phyloP scores from a whole-genome alignment of 2,113 vertebrate genomes.

The Pomatorhinus ruficollis region DNA sequence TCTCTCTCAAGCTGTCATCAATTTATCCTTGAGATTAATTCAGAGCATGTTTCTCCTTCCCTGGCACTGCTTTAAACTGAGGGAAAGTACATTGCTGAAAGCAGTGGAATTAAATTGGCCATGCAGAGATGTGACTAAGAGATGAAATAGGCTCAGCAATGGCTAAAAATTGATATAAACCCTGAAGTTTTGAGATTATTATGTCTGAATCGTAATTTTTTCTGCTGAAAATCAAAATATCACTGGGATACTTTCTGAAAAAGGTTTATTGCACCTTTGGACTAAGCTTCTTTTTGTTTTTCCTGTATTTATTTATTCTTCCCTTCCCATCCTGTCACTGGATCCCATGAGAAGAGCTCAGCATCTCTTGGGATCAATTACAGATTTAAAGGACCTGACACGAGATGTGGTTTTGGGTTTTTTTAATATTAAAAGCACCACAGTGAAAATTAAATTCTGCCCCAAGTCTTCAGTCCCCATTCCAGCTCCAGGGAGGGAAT shows the following conservation, averaged over 20 bases:
- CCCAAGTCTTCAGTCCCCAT: accelerated
- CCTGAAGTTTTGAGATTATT: neutral
- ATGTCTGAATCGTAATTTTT: neutral
- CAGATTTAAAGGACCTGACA: neutral
- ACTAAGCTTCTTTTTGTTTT: neutral
- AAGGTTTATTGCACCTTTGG: neutral
- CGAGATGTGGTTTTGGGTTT: neutral
- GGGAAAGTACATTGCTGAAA: neutral
- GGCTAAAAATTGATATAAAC: neutral
- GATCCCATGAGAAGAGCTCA: neutral
- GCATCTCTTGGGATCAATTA: neutral
- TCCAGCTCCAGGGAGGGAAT: neutral
- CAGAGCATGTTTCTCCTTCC: neutral
- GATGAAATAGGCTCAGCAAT: neutral
- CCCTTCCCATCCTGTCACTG: neutral
- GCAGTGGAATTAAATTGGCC: neutral
- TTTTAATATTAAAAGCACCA: neutral
- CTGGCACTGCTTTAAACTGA: neutral
- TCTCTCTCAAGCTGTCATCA: neutral
- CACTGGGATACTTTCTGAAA: neutral
- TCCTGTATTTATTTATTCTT: neutral
- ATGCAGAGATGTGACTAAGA: neutral
- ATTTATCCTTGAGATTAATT: neutral
- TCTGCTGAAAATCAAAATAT: neutral
- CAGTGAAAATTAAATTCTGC: neutral